Evolutionary conservation across 2,113 vertebrate species (phyloP).

Genomic region (Brachypteracias leptosomus): DNA sequence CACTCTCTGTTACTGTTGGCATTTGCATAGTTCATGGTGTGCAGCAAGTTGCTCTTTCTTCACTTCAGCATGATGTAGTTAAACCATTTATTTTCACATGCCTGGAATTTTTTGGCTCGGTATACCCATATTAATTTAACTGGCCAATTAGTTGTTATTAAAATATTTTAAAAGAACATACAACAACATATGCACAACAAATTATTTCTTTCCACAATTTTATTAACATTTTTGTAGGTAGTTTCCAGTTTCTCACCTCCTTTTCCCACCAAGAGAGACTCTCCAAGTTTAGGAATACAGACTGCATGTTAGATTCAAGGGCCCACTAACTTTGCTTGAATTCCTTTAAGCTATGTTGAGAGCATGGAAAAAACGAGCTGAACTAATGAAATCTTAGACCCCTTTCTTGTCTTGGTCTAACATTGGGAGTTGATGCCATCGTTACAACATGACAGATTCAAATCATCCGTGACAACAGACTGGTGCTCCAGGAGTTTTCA

Average conservation of each 20-base stretch:
- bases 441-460: background rate
- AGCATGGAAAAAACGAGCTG: background rate
- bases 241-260: conserved; percentile 68
- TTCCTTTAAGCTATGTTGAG: background rate
- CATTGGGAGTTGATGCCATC: background rate
- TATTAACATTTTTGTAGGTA: conserved; percentile 64
- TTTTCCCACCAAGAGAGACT: conserved; percentile 45
- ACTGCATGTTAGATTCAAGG: background rate
- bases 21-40: conserved; percentile 9
- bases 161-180: conserved; percentile 68
- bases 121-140: conserved; percentile 57
- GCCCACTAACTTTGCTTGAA: background rate
- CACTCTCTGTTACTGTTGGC: conserved; percentile 32
- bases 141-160: conserved; percentile 66
- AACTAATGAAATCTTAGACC: background rate
- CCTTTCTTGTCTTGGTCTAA: background rate
- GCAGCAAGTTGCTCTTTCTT: conserved; percentile 38
- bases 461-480: background rate
- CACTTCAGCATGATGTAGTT: conserved; percentile 9
- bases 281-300: background rate
- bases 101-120: conserved; percentile 46
- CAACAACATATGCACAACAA: conserved; percentile 64
- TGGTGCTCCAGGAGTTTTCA: background rate
- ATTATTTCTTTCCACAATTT: conserved; percentile 69
- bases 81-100: conserved; percentile 51